Base-by-base conservation (phyloP, 2,797 vertebrate species). In the Siniperca obscura region DNA sequence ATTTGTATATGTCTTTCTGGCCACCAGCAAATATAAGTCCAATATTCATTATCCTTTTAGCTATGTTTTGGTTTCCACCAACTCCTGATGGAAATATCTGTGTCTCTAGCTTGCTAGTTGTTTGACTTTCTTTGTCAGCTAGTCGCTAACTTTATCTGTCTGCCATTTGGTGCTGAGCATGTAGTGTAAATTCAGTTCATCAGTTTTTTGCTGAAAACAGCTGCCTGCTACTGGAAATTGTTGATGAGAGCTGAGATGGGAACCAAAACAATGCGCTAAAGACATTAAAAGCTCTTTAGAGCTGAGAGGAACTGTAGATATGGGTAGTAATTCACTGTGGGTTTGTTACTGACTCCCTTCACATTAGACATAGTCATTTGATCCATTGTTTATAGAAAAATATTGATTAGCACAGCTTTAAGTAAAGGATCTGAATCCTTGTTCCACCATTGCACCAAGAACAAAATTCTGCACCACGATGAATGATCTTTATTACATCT, bases 401-500 rank as follows among this genome's bases (percentile, higher is more conserved):
- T 16, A n/a, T n/a, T 2, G 2, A 78, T 77, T 11, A 48, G 22
- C 5, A 19, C 3, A 55, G 17, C 62, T 81, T 85, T 38, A 44
- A 14, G 7, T 48, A 64, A 68, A 84, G 13, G 19, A 59, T 52
- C 46, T 4, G 22, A 76, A 59, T 60, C 9, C 5, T 50, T 62
- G n/a, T 25, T 25, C 27, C 27, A 70, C 7, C 30, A 55, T 2
- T 25, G 25, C 42, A 38, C 46, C 3, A 19, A 70, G 25, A 77
- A 50, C 57, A 40, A 50, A 27, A 27, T 34, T 75, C 38, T 14
- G 14, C n/a, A 40, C 16, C 9, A 40, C 5, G 16, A 70, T 75
- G 22, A 78, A 72, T 9, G 13, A 67, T 61, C 60, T 69, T 64
- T 74, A 72, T 65, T 50, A 62, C 40, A 21, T 82, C 56, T 74